phyloP scores from a whole-genome alignment of 1,140 invertebrate species.

The Liolophura sinensis region DNA sequence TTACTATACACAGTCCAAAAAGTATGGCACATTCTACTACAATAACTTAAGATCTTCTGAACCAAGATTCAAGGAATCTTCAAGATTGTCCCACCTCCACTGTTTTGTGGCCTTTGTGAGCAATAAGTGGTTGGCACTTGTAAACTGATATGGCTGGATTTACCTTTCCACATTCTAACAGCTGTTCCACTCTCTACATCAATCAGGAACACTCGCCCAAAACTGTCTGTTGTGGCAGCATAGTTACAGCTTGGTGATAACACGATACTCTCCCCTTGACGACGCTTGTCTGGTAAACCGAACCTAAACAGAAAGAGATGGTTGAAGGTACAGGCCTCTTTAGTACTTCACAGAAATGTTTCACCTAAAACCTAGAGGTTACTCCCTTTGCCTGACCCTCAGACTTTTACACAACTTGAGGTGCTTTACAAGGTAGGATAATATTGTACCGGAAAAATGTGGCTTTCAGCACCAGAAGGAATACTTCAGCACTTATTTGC shows the following conservation, averaged over 20 bases:
- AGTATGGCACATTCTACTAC: too few relatives aligned
- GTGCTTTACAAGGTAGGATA: too few relatives aligned
- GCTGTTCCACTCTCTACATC: constrained; percentile 80
- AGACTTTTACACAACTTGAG: not conserved
- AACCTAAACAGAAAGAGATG: constrained; percentile 58
- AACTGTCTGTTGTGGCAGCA: constrained; percentile 80
- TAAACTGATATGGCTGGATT: constrained; percentile 4
- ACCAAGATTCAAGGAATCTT: too few relatives aligned
- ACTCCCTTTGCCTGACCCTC: not conserved
- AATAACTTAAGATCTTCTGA: too few relatives aligned
- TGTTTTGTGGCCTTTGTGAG: too few relatives aligned
- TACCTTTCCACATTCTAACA: constrained; percentile 88
- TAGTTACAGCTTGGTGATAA: constrained; percentile 80
- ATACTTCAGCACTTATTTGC: too few relatives aligned
- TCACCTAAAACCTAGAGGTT: not conserved
- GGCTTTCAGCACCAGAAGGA: too few relatives aligned
- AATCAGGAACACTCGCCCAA: constrained; percentile 83
- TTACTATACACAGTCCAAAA: too few relatives aligned
- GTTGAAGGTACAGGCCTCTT: not conserved
- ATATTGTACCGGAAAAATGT: too few relatives aligned
- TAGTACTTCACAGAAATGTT: not conserved
- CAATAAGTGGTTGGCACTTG: not conserved
- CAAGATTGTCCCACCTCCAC: too few relatives aligned
- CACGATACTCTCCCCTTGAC: constrained; percentile 73
- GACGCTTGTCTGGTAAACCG: constrained; percentile 80